phyloP scores from a whole-genome alignment of 2,888 invertebrate genomes.

The Rosalia funebris region DNA sequence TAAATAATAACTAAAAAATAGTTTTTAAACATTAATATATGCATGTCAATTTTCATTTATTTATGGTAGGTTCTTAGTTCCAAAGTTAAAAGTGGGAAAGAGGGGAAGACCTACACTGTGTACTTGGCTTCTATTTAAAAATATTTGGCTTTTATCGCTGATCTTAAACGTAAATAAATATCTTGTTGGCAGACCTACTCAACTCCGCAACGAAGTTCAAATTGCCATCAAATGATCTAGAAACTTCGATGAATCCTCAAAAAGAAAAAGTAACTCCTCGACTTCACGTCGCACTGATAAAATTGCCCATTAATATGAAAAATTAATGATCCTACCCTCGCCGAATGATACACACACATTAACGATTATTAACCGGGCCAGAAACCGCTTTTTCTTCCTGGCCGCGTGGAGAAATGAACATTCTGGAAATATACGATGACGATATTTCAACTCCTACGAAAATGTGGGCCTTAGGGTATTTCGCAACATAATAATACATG shows the following conservation, averaged over 20 bases:
- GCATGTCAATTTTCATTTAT: too few species aligned
- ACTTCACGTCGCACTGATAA: neutral
- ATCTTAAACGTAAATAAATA: too few species aligned
- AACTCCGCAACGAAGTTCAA: too few species aligned
- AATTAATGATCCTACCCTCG: neutral
- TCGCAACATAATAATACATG: conserved; percentile 21
- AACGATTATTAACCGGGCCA: neutral
- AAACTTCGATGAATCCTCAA: neutral
- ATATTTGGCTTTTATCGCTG: too few species aligned
- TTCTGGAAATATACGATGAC: neutral
- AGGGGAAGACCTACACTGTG: too few species aligned
- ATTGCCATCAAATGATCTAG: neutral
- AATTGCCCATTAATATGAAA: neutral
- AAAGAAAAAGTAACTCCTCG: neutral
- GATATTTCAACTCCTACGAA: conserved; percentile 2
- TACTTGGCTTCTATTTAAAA: too few species aligned
- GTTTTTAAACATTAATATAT: too few species aligned
- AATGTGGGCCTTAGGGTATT: neutral
- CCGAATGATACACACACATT: neutral
- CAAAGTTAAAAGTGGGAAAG: too few species aligned
- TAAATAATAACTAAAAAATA: too few species aligned
- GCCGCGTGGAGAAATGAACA: neutral
- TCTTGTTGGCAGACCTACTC: too few species aligned
- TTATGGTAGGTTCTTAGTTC: too few species aligned
- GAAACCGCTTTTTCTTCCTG: neutral